Percentiles rank a stretch among this genome's conserved stretches.
Conservation (phyloP, 1,140 invertebrate genomes). For the Drosophila fuyamai region DNA sequence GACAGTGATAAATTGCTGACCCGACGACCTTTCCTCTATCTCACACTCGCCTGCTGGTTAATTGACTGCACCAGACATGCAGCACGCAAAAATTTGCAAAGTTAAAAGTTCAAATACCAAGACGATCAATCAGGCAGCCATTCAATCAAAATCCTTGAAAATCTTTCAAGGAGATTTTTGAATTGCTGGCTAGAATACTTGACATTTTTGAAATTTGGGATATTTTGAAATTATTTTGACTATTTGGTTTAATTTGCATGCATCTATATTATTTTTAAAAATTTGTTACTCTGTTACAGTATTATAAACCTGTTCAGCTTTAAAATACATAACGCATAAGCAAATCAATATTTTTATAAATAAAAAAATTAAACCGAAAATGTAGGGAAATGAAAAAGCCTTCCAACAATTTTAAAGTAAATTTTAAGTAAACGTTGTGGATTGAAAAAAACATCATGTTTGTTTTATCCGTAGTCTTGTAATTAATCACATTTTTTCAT, state of each 20-base stretch:
- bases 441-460: not conserved
- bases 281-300: no score
- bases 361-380: no score
- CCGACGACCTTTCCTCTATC: constrained; percentile 12
- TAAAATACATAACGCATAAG: no score
- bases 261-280: no score
- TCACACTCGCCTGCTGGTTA: constrained; percentile 20
- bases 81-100: constrained; percentile 42
- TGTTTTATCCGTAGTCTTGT: not conserved
- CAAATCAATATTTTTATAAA: no score
- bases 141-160: constrained; percentile 14
- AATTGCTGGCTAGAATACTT: not conserved
- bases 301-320: no score
- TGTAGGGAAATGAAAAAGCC: no score
- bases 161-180: not conserved
- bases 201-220: not conserved
- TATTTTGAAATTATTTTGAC: no score
- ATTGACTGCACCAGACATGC: constrained; percentile 43
- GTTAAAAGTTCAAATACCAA: constrained; percentile 47
- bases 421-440: not conserved
- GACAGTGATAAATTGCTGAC: constrained; percentile 67
- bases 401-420: no score
- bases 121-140: constrained; percentile 45
- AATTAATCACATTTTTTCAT: constrained; percentile 30
- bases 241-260: no score